Conservation (phyloP, 2,113 vertebrate species). For the Patagioenas fasciata region DNA sequence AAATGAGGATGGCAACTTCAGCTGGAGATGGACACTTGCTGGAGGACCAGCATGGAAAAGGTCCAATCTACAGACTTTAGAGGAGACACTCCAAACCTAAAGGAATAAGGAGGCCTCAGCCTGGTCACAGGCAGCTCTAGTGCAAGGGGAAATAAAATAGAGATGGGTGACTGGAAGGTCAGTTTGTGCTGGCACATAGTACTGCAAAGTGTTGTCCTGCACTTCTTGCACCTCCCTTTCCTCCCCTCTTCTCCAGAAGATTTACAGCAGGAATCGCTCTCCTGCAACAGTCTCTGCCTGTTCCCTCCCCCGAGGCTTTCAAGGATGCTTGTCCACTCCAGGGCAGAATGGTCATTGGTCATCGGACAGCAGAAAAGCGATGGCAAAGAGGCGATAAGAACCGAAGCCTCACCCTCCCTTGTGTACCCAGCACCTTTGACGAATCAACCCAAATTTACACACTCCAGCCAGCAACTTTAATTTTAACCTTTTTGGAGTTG, state of each 20-base stretch:
- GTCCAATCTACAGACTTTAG: not conserved
- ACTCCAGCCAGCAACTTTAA: not conserved
- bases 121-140: not conserved
- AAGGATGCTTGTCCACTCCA: not conserved
- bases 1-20: not conserved
- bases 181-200: not conserved
- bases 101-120: not conserved
- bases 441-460: not conserved
- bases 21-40: not conserved
- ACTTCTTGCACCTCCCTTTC: conserved; percentile 37
- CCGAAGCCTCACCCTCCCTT: conserved; percentile 37
- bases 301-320: not conserved
- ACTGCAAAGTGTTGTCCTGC: not conserved
- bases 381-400: not conserved
- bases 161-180: not conserved
- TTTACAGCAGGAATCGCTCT: not conserved
- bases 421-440: not conserved
- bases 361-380: not conserved
- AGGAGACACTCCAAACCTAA: not conserved
- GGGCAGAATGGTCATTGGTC: not conserved
- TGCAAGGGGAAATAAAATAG: not conserved
- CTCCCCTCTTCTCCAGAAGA: not conserved
- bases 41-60: rapidly evolving
- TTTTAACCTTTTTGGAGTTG: rapidly evolving
- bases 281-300: not conserved